Evolutionary conservation across 1,140 invertebrate species (phyloP).

Genomic region (Drosophila burlai): DNA sequence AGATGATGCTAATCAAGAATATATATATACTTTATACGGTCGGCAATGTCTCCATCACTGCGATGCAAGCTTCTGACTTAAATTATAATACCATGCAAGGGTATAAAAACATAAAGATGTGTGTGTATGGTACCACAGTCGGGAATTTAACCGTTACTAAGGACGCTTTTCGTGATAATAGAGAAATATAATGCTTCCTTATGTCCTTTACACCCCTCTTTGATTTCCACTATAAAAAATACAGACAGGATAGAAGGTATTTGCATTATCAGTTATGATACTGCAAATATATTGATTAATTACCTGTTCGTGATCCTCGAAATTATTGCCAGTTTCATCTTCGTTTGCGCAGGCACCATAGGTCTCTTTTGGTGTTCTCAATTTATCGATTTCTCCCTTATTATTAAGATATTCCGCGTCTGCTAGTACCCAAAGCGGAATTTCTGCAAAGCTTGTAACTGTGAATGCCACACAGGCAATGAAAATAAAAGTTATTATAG

Average conservation of each 20-base stretch:
- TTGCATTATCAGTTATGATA: not conserved
- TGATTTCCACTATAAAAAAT: not conserved
- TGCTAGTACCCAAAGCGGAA: conserved; percentile 89
- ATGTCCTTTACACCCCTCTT: no score
- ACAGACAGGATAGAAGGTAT: not conserved
- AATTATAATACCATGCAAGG: no score
- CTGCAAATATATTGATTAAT: not conserved
- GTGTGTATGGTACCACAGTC: no score
- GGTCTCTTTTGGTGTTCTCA: not conserved
- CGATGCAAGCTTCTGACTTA: no score
- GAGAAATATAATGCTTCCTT: no score
- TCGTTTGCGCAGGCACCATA: not conserved
- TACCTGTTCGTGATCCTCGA: not conserved
- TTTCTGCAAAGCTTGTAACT: conserved; percentile 94
- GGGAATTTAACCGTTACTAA: no score
- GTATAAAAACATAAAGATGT: no score
- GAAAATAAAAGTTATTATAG: conserved; percentile 94
- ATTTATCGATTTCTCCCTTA: conserved; percentile 23
- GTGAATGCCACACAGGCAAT: conserved; percentile 92
- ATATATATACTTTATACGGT: no score
- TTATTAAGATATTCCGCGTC: conserved; percentile 26
- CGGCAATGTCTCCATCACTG: no score
- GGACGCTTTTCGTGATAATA: no score
- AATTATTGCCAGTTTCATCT: not conserved
- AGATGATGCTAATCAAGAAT: no score